Evolutionary conservation across 53 echinoderm and acorn worm genomes (phyloP).

Genomic region (Apostichopus leukothele): DNA sequence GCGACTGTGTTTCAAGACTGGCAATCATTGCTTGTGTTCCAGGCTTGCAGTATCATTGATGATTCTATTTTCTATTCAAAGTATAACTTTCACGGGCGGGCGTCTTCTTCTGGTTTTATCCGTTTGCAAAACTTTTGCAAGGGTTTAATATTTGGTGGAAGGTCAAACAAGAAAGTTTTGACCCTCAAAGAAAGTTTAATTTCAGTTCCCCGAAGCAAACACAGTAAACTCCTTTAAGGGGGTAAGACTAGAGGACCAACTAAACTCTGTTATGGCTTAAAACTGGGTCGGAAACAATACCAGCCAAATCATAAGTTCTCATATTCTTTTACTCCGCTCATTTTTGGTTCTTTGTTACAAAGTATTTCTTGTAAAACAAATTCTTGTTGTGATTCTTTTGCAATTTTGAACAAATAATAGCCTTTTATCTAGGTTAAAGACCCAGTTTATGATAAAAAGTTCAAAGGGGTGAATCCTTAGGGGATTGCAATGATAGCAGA

Average conservation of each 20-base stretch:
- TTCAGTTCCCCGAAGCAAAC: too few species aligned
- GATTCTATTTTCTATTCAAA: too few species aligned
- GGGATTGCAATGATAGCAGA: not conserved
- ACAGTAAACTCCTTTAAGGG: not conserved
- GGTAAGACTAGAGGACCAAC: not conserved
- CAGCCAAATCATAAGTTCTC: constrained; percentile 27
- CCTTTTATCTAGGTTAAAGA: constrained; percentile 38
- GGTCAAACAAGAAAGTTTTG: too few species aligned
- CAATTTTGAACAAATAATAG: constrained; percentile 42
- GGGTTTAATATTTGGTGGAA: too few species aligned
- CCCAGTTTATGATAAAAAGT: constrained; percentile 1
- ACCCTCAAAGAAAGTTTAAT: too few species aligned
- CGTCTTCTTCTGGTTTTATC: too few species aligned
- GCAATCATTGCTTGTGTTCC: too few species aligned
- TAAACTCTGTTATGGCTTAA: not conserved
- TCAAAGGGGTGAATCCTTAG: constrained; percentile 5
- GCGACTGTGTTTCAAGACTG: too few species aligned
- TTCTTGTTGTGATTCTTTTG: constrained; percentile 25
- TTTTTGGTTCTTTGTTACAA: constrained; percentile 26
- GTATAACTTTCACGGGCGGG: too few species aligned
- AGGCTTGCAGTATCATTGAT: too few species aligned
- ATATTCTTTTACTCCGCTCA: constrained; percentile 16
- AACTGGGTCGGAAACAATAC: constrained; percentile 26
- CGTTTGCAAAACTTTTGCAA: too few species aligned
- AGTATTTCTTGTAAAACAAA: constrained; percentile 29